Evolutionary conservation across 2,113 vertebrate species (phyloP).

Genomic region (Chlorodrepanis virens): DNA sequence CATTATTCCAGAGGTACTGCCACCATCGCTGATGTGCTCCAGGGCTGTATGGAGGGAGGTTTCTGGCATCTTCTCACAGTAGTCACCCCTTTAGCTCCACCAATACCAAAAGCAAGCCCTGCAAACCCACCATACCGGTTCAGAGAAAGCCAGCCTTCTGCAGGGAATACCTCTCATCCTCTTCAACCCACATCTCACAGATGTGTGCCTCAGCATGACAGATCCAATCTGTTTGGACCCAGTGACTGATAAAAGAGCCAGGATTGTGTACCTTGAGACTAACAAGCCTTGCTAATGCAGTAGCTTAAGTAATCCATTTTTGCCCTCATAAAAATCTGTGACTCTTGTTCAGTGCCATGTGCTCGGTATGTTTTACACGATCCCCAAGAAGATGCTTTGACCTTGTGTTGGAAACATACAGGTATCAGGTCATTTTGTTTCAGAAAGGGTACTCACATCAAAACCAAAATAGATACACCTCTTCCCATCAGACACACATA

Average conservation of each 20-base stretch:
- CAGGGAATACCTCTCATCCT: not conserved
- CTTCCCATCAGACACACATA: not conserved
- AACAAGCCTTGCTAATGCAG: not conserved
- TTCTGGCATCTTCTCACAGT: not conserved
- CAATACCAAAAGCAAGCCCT: not conserved
- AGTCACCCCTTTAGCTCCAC: not conserved
- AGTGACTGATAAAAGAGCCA: not conserved
- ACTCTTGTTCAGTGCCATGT: rapidly evolving
- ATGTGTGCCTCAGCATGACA: rapidly evolving
- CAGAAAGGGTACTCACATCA: not conserved
- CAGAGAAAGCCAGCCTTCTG: not conserved
- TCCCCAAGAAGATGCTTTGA: not conserved
- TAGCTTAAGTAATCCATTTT: not conserved
- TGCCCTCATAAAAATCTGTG: not conserved
- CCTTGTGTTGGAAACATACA: not conserved
- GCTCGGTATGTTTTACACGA: not conserved
- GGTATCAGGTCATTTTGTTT: not conserved
- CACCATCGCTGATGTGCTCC: rapidly evolving
- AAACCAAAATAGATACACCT: not conserved
- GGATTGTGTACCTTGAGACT: not conserved
- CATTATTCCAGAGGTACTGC: not conserved
- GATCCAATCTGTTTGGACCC: not conserved
- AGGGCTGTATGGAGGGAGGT: rapidly evolving
- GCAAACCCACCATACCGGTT: not conserved
- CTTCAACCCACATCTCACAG: not conserved